Base-by-base conservation (phyloP, 2,888 invertebrate species). In the Bimastos eiseni region DNA sequence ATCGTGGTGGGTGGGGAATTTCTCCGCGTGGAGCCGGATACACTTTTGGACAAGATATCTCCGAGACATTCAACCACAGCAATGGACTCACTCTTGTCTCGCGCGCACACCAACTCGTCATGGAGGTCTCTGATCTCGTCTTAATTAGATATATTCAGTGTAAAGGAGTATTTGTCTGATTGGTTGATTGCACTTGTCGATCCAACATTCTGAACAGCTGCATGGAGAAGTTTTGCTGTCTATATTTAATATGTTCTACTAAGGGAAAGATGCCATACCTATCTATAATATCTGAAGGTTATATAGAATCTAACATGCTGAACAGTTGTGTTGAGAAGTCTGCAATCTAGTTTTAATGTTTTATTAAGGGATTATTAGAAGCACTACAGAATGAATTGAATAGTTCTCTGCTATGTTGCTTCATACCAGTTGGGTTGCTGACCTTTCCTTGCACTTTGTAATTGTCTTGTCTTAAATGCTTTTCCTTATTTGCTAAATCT, bases 61-160 rank as follows among this genome's bases (percentile, higher is more conserved):
- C 99, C 92, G 99, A 99, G 96, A 99, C 99, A 93, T 99, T 99
- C 96, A 99, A 99, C 96, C 99, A 99, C 96, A 98, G 98, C 95
- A 99, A 99, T 96, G 98, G 98, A 94, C 96, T 99, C 95, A 99
- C 99, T 94, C 97, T 99, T 94, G 99, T 99, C 93, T 98, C 99
- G 92, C 97, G 99, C 95, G 99, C 99, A 93, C 99, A 99, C 96
- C 99, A 99, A 96, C 97, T 99, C 94, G 99, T 99, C 94, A 99
- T 99, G 99, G 99, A 99, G 96, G 99, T 99, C 97, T 70, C 70
- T n/a, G n/a, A 70, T 70, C 30, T 70, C 17, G 13, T 70, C 30
- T n/a, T 70, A 70, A 70, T 70, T 70, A n/a, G 30, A 11, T 70
- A 1, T 30, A 30, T 70, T 30, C 55, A 55, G 24, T 55, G 30